Base-by-base conservation (phyloP, 2,888 invertebrate species). In the Melieria omissa region DNA sequence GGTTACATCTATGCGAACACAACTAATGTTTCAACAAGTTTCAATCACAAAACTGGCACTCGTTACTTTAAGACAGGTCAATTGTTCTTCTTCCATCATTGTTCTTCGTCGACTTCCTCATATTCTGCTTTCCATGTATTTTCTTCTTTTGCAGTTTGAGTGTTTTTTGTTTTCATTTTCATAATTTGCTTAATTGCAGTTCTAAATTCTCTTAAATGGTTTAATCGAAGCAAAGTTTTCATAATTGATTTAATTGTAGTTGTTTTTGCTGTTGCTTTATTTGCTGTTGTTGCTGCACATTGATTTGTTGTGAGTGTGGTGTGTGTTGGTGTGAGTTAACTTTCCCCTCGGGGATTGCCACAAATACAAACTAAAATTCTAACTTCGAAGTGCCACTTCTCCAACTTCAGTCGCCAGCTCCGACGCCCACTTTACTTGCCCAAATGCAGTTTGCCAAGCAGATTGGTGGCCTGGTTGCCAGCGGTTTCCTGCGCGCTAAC, bases 371-470 rank as follows among this genome's bases (percentile, higher is more conserved):
- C 46, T 71, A 62, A 61, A 55, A 29, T 71, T 44, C 67, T 60
- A 67, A 58, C 42, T n/a, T 16, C 47, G 42, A 16, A 12, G 29
- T 42, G 10, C 49, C 29, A n/a, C n/a, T 44, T 52, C 42, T 14
- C 0, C n/a, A 6, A 45, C 29, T 41, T 47, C 46, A 6, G 47
- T 10, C 58, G 0, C 14, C 12, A 10, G 9, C 46, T 12, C 45
- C n/a, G 2, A n/a, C 49, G 12, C 4, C 16, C 12, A 10, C 65
- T 75, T 78, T 82, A 81, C 69, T 81, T 80, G 74, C 79, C 78
- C 73, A 87, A 79, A 75, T 83, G 78, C 74, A 87, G 80, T 80
- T 87, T 87, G 73, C 87, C 87, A 79, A 87, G 73, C 72, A 87
- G 79, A 77, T 82, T 83, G 72, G 85, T 79, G 42, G 87, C 82